These are phyloP conservation scores for Bos javanicus DNA, from an alignment of 2,113 vertebrate genomes.

Conservation along the genomic window DNA sequence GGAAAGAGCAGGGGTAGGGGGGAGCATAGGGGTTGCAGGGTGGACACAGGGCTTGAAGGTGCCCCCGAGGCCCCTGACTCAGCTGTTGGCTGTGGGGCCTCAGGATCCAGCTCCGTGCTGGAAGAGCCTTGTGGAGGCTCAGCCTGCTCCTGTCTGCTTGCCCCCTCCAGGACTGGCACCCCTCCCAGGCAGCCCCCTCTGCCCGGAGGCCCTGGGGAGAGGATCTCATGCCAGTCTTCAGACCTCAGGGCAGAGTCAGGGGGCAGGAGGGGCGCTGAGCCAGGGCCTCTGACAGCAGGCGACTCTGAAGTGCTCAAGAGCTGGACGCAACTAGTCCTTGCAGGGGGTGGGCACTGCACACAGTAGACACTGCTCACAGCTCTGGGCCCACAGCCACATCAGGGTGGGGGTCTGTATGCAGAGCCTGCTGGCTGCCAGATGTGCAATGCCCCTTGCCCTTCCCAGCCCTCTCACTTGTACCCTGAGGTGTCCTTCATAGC, in stretches of 20 bases:
- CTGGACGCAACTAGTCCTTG: neutral
- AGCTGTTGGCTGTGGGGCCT: accelerated
- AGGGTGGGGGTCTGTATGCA: neutral
- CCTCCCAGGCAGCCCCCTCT: neutral
- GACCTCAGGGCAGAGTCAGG: neutral
- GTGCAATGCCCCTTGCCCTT: too few species aligned
- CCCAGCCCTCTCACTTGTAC: too few species aligned
- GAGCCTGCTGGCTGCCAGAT: neutral
- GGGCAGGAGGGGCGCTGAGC: accelerated
- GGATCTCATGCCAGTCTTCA: accelerated
- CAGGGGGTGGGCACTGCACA: accelerated
- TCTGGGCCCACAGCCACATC: too few species aligned
- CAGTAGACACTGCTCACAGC: accelerated
- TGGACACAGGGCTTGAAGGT: neutral
- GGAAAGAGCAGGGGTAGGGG: neutral
- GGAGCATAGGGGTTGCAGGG: too few species aligned
- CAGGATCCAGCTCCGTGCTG: neutral
- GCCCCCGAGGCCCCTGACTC: neutral
- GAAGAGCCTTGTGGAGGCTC: neutral
- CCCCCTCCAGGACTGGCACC: accelerated
- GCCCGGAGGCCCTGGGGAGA: neutral
- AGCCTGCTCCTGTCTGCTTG: neutral
- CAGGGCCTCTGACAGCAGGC: accelerated
- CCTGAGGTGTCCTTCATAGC: accelerated
- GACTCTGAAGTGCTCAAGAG: accelerated